phyloP scores from a whole-genome alignment of 2,797 vertebrate species.

The Picus viridis region DNA sequence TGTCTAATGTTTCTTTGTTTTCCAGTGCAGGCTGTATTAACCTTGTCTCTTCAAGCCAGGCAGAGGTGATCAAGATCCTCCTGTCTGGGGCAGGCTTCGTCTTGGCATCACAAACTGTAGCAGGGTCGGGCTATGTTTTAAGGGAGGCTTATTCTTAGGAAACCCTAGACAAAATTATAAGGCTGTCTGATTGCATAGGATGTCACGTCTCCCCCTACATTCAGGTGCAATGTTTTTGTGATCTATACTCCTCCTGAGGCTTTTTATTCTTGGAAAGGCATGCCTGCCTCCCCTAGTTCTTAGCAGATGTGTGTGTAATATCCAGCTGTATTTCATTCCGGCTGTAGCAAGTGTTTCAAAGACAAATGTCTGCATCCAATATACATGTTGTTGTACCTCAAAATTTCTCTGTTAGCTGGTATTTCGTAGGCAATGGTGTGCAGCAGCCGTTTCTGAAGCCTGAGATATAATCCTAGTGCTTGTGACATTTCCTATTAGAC shows the following conservation, averaged over 20 bases:
- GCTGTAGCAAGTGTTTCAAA: not conserved
- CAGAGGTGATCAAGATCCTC: not conserved
- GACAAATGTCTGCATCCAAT: not conserved
- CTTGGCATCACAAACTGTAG: not conserved
- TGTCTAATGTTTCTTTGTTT: not conserved
- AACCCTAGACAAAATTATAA: not conserved
- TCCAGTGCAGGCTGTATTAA: rapidly evolving
- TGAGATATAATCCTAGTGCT: not conserved
- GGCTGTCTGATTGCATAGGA: not conserved
- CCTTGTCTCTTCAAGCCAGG: not conserved
- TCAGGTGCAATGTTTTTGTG: not conserved
- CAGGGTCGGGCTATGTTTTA: not conserved
- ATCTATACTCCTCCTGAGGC: not conserved
- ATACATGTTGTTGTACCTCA: not conserved
- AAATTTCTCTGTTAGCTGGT: not conserved
- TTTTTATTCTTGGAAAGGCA: not conserved
- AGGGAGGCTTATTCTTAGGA: not conserved
- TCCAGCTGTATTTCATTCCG: not conserved
- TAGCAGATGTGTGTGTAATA: not conserved
- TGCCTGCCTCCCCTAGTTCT: rapidly evolving
- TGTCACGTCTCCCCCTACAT: not conserved
- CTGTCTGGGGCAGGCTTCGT: not conserved
- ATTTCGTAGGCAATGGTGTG: not conserved
- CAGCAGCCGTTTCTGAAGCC: not conserved
- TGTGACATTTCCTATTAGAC: not conserved